Base-by-base conservation (phyloP, 2,113 vertebrate species). In the Conger conger region DNA sequence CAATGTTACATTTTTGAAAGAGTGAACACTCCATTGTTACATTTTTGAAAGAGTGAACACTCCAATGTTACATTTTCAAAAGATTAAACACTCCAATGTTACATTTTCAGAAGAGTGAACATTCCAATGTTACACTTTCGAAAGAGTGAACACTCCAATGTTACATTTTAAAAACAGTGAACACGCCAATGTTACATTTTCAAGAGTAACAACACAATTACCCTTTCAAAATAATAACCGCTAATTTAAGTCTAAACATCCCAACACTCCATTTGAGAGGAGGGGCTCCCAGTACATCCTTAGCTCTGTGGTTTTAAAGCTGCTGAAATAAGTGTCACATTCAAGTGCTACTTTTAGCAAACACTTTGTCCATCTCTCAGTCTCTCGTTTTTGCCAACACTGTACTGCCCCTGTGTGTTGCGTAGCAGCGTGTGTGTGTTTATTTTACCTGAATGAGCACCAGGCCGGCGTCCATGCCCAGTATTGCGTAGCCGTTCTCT, bases 401-500 rank as follows among this genome's bases (percentile, higher is more conserved):
- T n/a, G n/a, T n/a, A n/a, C n/a, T n/a, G 20, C 17, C 11, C 20
- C 0, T 4, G n/a, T 38, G 36, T 17, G 38, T 20, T 27, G 37
- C 35, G 45, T 1, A 11, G 1, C 77, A 80, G 11, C 9, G 54
- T 30, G 23, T 42, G 5, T 36, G 50, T 83, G 2, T 35, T 33
- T 81, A 35, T 27, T 40, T 84, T 90, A 94, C 93, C 93, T 95
- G 91, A 37, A 93, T 77, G 0, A 92, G 0, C 0, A 94, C 30
- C 42, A 95, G 90, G 13, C 87, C 36, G 7, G 87, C 0, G 2
- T 84, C 90, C 92, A 94, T 93, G 27, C 79, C 81, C 0, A 91
- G 0, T 27, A 94, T 87, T 1, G 92, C 89, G 38, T 90, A 1
- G 0, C 82, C 9, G 63, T 94, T 95, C 1, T 83, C 77, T 63